phyloP scores from a whole-genome alignment of 1,140 invertebrate genomes.

The Drosophila dunni region DNA sequence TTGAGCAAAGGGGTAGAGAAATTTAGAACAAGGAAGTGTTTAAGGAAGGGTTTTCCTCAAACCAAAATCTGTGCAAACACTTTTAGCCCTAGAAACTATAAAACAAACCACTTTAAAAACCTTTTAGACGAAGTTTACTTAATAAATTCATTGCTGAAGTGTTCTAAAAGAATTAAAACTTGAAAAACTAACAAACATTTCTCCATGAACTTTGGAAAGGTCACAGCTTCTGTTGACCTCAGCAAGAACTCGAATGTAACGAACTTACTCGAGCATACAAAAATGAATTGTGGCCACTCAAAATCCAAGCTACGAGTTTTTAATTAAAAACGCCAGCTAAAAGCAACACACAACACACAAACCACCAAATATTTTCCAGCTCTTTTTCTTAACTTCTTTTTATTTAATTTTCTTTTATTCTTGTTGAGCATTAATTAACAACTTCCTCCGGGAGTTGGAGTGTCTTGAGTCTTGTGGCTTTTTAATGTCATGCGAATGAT shows the following conservation, averaged over 20 bases:
- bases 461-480: constrained; percentile 38
- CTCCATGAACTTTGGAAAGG: constrained; percentile 15
- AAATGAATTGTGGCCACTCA: constrained; percentile 47
- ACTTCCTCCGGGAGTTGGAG: constrained; percentile 61
- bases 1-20: constrained; percentile 23
- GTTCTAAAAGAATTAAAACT: neutral
- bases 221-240: constrained; percentile 49
- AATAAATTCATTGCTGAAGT: neutral
- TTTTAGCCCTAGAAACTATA: neutral
- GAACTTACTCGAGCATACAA: constrained; percentile 65
- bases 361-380: constrained; percentile 58
- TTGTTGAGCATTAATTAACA: constrained; percentile 71
- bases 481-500: constrained; percentile 59
- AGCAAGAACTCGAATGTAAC: constrained; percentile 60
- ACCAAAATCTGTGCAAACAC: neutral
- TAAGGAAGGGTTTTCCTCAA: neutral
- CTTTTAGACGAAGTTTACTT: neutral
- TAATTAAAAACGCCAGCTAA: constrained; percentile 22
- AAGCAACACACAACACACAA: constrained; percentile 27
- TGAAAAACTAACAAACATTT: neutral
- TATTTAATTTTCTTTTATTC: constrained; percentile 10
- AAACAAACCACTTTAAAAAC: neutral
- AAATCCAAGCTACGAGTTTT: constrained; percentile 6
- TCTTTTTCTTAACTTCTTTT: constrained; percentile 38
- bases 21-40: constrained; percentile 10